Evolutionary conservation across 1,140 invertebrate species (phyloP).

Genomic region (Heliconius hewitsoni): DNA sequence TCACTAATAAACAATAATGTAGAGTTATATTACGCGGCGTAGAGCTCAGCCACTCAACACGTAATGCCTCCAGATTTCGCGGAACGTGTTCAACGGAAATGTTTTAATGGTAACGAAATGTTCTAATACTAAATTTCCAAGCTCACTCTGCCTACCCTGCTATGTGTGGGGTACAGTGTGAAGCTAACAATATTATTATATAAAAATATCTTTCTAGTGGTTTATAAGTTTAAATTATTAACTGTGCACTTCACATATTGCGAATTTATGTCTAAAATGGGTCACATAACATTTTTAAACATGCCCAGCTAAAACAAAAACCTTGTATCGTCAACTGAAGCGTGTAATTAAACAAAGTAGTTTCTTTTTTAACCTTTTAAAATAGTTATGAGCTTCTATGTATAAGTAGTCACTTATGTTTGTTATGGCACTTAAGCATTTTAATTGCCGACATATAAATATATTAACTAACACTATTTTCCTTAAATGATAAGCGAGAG

Average conservation of each 20-base stretch:
- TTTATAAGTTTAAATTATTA: neutral
- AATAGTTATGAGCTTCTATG: slow-evolving; percentile 32
- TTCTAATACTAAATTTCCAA: no score
- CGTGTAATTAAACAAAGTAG: slow-evolving; percentile 39
- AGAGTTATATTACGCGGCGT: neutral
- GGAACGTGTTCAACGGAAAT: no score
- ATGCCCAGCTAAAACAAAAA: slow-evolving; percentile 32
- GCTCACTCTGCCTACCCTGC: no score
- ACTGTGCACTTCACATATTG: neutral
- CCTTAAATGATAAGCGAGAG: slow-evolving; percentile 63
- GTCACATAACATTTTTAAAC: slow-evolving; percentile 34
- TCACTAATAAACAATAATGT: neutral
- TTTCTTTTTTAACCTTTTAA: slow-evolving; percentile 34
- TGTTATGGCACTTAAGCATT: slow-evolving; percentile 37
- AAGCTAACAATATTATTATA: no score
- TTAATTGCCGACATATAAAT: slow-evolving; percentile 42
- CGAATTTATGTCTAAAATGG: slow-evolving; percentile 7
- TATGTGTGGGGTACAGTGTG: no score
- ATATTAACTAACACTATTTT: slow-evolving; percentile 49
- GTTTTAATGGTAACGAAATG: no score
- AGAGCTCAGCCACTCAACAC: no score
- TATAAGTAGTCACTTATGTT: slow-evolving; percentile 29
- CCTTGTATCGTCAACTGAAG: slow-evolving; percentile 33
- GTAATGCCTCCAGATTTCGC: no score
- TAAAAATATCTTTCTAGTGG: neutral